Evolutionary conservation across 2,888 invertebrate species (phyloP).

Genomic region (Drosophila rellima): DNA sequence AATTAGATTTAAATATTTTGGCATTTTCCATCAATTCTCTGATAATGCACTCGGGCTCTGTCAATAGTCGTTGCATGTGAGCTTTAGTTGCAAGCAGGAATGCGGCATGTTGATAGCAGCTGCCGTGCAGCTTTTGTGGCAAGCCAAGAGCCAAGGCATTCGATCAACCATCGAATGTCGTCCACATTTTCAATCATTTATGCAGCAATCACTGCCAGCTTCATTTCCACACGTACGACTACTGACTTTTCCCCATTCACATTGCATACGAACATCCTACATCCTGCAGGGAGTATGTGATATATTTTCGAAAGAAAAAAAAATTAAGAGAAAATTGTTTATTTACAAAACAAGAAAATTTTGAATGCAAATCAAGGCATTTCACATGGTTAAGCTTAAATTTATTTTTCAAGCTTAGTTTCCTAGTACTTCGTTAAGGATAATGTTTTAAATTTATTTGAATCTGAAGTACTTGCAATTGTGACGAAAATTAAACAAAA

Average conservation of each 20-base stretch:
- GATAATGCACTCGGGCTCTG: slow-evolving; percentile 40
- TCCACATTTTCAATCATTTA: slow-evolving; percentile 72
- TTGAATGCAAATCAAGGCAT: not conserved
- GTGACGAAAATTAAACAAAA: not conserved
- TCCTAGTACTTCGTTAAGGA: no score
- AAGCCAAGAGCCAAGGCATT: slow-evolving; percentile 31
- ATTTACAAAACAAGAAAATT: not conserved
- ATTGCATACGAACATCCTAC: slow-evolving; percentile 2
- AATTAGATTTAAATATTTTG: slow-evolving; percentile 80
- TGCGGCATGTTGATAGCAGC: slow-evolving; percentile 59
- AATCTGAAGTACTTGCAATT: not conserved
- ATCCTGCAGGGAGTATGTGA: not conserved
- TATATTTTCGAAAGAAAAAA: not conserved
- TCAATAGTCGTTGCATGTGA: slow-evolving; percentile 44
- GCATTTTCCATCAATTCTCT: slow-evolving; percentile 80
- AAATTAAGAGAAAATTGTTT: slow-evolving; percentile 7
- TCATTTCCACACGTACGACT: slow-evolving; percentile 76
- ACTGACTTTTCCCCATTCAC: slow-evolving; percentile 44
- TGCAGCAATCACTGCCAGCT: slow-evolving; percentile 72
- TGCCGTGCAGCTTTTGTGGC: slow-evolving; percentile 45
- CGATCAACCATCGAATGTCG: slow-evolving; percentile 30
- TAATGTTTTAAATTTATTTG: not conserved
- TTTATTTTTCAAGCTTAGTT: no score
- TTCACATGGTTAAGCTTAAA: not conserved
- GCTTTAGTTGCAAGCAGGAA: slow-evolving; percentile 59